phyloP scores from a whole-genome alignment of 2,797 vertebrate genomes.

The Myoxocephalus aenaeus region DNA sequence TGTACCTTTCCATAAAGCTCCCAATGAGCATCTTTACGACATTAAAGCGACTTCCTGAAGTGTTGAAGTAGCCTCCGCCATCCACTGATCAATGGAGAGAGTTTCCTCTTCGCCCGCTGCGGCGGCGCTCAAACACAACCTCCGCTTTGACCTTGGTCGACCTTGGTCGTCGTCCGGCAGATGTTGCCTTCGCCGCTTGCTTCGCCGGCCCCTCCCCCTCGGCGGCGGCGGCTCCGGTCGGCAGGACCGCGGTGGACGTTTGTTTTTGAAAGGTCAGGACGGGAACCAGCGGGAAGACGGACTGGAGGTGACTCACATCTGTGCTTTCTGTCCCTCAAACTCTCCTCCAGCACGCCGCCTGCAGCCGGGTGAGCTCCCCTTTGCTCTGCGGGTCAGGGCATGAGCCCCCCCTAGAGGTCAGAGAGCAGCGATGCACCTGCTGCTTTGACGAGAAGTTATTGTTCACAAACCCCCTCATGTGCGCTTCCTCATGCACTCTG shows the following conservation, averaged over 20 bases:
- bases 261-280: conserved; percentile 41
- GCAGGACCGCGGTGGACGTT: not conserved
- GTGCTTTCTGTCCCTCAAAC: conserved; percentile 23
- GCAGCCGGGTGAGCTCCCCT: conserved; percentile 29
- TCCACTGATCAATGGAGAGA: not conserved
- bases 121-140: not conserved
- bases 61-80: not conserved
- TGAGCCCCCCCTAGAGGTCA: conserved; percentile 34
- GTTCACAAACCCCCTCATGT: not conserved
- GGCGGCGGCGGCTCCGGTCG: not conserved
- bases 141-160: conserved; percentile 40
- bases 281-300: conserved; percentile 13
- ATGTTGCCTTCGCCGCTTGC: not conserved
- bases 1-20: not conserved
- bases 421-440: conserved; percentile 21
- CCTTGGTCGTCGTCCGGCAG: conserved; percentile 10
- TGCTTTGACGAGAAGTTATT: conserved; percentile 13
- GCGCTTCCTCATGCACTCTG: no score
- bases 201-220: not conserved
- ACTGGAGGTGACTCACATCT: conserved; percentile 49
- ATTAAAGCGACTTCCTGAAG: not conserved
- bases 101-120: not conserved
- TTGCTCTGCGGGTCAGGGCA: conserved; percentile 8
- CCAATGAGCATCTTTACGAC: not conserved
- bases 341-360: conserved; percentile 9